Base-by-base conservation (phyloP, 1,140 invertebrate species). In the Eueides isabella region DNA sequence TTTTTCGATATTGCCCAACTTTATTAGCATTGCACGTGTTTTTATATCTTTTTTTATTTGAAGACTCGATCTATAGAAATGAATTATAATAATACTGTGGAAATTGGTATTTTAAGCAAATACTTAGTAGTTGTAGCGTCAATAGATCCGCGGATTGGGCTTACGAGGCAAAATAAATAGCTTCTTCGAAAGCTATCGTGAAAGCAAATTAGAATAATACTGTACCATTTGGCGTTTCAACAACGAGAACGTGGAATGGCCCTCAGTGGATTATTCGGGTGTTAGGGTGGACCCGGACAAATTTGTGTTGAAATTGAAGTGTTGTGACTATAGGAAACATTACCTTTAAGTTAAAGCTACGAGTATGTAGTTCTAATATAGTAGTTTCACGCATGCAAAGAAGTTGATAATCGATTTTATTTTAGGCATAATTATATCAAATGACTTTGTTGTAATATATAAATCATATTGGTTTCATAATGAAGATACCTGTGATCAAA, bases 121-220 rank as follows among this genome's bases (percentile, higher is more conserved):
- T 26, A 55, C 12, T 55, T 55, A 23, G 5, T 23, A 12, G 11
- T 26, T 55, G 19, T 26, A 19, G 41, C 48, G n/a, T 12, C 9
- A 55, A 23, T 55, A 55, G 61, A 71, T 72, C 71, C 77, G 80
- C 67, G 79, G 76, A 85, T 88, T 83, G 77, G 78, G 82, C 86
- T 87, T 90, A 87, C 82, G 76, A 75, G 80, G 82, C 83, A 87
- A 55, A 89, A 93, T 91, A 92, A 92, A 93, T 92, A 89, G 89
- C 88, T 89, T 88, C 89, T 90, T 91, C 86, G 85, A 88, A 90
- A 92, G 91, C 90, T 89, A 93, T 93, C 88, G 83, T 81, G 85
- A 85, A 90, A 88, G 86, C 85, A 88, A 91, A 92, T 93, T 93
- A 93, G 90, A 92, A 93, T 93, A 92, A 93, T 93, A 88, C 82